These are phyloP conservation scores for Apostichopus parvimensis DNA, from an alignment of 35 echinoderm and acorn worm species.

Conservation along the genomic window DNA sequence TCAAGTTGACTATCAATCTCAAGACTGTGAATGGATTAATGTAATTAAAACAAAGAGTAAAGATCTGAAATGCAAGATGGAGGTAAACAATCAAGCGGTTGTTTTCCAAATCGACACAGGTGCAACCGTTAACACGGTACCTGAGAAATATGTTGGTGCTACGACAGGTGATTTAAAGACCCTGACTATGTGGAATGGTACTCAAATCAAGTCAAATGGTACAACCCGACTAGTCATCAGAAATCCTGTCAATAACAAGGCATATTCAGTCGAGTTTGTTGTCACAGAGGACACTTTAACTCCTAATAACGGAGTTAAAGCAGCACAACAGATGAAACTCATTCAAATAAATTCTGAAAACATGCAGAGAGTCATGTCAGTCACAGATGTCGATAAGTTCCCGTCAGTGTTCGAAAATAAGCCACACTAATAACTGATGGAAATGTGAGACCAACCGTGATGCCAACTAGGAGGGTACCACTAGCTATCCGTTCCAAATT, in stretches of 20 bases:
- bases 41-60: not conserved
- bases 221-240: not conserved
- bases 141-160: slow-evolving; percentile 26
- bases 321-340: slow-evolving; percentile 58
- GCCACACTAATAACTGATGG: not conserved
- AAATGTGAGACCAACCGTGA: not conserved
- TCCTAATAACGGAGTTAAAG: not conserved
- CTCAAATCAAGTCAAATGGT: not conserved
- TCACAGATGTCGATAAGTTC: not conserved
- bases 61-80: slow-evolving; percentile 53
- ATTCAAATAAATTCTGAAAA: slow-evolving; percentile 36
- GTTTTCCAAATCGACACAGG: slow-evolving; percentile 51
- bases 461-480: slow-evolving; percentile 38
- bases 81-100: slow-evolving; percentile 26
- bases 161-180: not conserved
- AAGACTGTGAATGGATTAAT: slow-evolving; percentile 53
- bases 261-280: slow-evolving; percentile 68
- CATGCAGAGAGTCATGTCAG: slow-evolving; percentile 30
- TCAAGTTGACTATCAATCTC: not conserved
- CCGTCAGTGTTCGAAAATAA: slow-evolving; percentile 22
- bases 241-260: slow-evolving; percentile 47
- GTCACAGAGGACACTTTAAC: slow-evolving; percentile 24
- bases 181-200: slow-evolving; percentile 40
- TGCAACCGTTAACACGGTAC: slow-evolving; percentile 43
- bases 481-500: slow-evolving; percentile 7